Evolutionary conservation across 2,888 invertebrate species (phyloP).

Genomic region (Cheilosia soror): DNA sequence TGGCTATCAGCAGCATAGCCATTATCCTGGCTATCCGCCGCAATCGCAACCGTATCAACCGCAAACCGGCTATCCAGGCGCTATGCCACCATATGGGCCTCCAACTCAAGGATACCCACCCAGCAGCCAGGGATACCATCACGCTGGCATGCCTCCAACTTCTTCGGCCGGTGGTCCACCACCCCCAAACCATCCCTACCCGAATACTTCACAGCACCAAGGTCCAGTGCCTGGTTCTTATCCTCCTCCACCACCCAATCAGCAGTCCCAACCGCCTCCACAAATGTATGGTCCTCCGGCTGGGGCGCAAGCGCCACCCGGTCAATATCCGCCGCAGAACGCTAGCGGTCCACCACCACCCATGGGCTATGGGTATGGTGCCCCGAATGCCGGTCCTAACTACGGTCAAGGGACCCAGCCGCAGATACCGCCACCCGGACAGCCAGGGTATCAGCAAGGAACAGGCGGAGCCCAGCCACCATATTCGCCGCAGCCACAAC

Average conservation of each 20-base stretch:
- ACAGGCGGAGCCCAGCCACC: slow-evolving; percentile 80
- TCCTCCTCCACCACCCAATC: slow-evolving; percentile 83
- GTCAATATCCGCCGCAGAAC: slow-evolving; percentile 82
- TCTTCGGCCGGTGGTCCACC: slow-evolving; percentile 82
- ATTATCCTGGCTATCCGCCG: slow-evolving; percentile 85
- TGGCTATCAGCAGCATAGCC: slow-evolving; percentile 85
- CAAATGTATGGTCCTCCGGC: slow-evolving; percentile 81
- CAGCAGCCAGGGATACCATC: slow-evolving; percentile 85
- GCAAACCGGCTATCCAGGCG: slow-evolving; percentile 85
- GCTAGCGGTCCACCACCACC: slow-evolving; percentile 84
- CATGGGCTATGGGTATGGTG: slow-evolving; percentile 84
- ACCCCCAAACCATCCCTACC: slow-evolving; percentile 83
- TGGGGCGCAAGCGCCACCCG: slow-evolving; percentile 82
- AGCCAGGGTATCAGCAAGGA: slow-evolving; percentile 82
- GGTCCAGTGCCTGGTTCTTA: slow-evolving; percentile 84
- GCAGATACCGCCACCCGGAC: slow-evolving; percentile 81
- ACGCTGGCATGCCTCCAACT: slow-evolving; percentile 83
- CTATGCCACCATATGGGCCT: slow-evolving; percentile 81
- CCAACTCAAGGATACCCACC: slow-evolving; percentile 86
- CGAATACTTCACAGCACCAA: slow-evolving; percentile 84
- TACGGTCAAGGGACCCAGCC: slow-evolving; percentile 77
- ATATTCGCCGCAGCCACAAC: slow-evolving; percentile 83
- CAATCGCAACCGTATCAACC: slow-evolving; percentile 86
- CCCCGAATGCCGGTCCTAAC: slow-evolving; percentile 58
- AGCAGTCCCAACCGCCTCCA: slow-evolving; percentile 78